Evolutionary conservation across 1,140 invertebrate species (phyloP).

Genomic region (Papilio dardanus): DNA sequence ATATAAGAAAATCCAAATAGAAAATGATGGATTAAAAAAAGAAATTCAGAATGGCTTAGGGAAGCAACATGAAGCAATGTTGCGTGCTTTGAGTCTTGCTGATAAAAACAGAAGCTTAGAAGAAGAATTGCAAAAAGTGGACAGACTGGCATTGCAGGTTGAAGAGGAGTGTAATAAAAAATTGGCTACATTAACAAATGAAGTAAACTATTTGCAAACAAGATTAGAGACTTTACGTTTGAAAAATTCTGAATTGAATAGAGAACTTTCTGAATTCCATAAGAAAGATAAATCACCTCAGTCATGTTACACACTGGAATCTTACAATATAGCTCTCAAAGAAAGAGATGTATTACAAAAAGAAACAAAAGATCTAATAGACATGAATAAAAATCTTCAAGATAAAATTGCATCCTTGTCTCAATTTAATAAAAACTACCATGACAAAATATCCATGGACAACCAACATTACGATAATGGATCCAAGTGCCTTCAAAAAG

Average conservation of each 20-base stretch:
- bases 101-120: slow-evolving; percentile 86
- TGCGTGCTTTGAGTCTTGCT: slow-evolving; percentile 85
- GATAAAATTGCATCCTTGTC: slow-evolving; percentile 69
- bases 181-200: slow-evolving; percentile 64
- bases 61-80: slow-evolving; percentile 89
- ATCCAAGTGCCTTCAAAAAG: slow-evolving; percentile 61
- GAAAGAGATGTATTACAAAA: slow-evolving; percentile 68
- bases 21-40: slow-evolving; percentile 83
- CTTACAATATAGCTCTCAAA: slow-evolving; percentile 54
- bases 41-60: slow-evolving; percentile 82
- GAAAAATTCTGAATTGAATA: slow-evolving; percentile 67
- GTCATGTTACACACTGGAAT: slow-evolving; percentile 54
- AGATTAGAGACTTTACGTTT: slow-evolving; percentile 61
- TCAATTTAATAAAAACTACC: slow-evolving; percentile 54
- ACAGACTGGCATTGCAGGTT: slow-evolving; percentile 86
- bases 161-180: slow-evolving; percentile 85
- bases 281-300: slow-evolving; percentile 50
- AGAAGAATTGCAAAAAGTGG: slow-evolving; percentile 86
- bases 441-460: slow-evolving; percentile 48
- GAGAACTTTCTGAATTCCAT: slow-evolving; percentile 50
- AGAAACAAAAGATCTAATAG: slow-evolving; percentile 70
- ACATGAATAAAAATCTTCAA: slow-evolving; percentile 72
- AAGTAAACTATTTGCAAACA: slow-evolving; percentile 63
- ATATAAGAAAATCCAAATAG: slow-evolving; percentile 79
- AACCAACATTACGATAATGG: slow-evolving; percentile 40